These are phyloP conservation scores for Allacma fusca DNA, from an alignment of 2,888 invertebrate genomes.

Conservation along the genomic window DNA sequence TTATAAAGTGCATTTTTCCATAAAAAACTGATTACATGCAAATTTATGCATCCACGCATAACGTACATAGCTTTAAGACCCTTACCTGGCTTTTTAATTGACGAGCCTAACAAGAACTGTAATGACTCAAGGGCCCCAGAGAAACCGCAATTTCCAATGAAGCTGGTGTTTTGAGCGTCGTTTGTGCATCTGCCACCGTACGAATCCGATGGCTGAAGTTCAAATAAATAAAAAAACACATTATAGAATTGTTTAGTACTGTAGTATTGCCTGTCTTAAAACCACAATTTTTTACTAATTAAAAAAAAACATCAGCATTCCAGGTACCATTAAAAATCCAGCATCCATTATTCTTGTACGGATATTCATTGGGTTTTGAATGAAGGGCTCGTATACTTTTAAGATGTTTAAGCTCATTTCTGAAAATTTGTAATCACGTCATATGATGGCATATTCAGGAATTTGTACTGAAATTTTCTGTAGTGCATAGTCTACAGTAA, in stretches of 20 bases:
- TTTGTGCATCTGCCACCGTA: conserved; percentile 53
- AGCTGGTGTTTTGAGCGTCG: conserved; percentile 40
- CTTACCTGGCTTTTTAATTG: background rate
- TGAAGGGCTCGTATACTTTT: conserved; percentile 47
- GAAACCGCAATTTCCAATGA: conserved; percentile 57
- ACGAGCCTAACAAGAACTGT: conserved; percentile 47
- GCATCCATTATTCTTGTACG: conserved; percentile 46
- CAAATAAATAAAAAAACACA: too few species aligned
- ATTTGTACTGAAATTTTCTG: too few species aligned
- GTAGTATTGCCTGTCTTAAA: too few species aligned
- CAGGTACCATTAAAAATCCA: conserved; percentile 42
- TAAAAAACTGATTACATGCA: background rate
- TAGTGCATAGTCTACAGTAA: too few species aligned
- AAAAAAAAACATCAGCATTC: too few species aligned
- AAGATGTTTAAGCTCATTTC: conserved; percentile 49
- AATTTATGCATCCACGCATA: too few species aligned
- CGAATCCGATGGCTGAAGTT: conserved; percentile 19
- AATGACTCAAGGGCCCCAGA: conserved; percentile 57
- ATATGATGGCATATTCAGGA: too few species aligned
- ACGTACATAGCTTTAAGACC: too few species aligned
- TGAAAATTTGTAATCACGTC: too few species aligned
- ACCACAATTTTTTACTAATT: too few species aligned
- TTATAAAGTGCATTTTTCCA: background rate
- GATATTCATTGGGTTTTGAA: conserved; percentile 41
- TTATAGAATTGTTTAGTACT: too few species aligned